These are phyloP conservation scores for Pampus argenteus DNA, from an alignment of 2,797 vertebrate species.

Conservation along the genomic window DNA sequence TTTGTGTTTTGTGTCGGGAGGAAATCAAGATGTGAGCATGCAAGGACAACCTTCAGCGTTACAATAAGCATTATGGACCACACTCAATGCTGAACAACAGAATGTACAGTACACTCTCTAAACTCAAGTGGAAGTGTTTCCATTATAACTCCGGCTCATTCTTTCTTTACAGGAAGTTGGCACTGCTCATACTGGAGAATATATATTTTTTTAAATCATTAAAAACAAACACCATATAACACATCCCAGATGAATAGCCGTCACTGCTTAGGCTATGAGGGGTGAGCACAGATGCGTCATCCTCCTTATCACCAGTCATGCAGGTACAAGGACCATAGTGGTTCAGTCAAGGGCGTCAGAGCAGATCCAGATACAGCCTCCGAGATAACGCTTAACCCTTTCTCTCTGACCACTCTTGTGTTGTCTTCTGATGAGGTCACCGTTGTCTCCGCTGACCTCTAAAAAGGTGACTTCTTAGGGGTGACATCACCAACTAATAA, in stretches of 20 bases:
- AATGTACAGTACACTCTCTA: not conserved
- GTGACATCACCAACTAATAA: slow-evolving; percentile 60
- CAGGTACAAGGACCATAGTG: slow-evolving; percentile 70
- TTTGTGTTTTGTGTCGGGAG: not conserved
- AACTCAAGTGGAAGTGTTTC: not conserved
- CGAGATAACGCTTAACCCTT: slow-evolving; percentile 74
- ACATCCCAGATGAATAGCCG: slow-evolving; percentile 55
- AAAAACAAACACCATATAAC: not conserved
- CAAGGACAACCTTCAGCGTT: not conserved
- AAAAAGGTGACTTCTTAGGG: slow-evolving; percentile 40
- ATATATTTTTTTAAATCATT: too few relatives aligned
- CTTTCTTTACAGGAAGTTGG: not conserved
- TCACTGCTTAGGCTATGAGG: slow-evolving; percentile 46
- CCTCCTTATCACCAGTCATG: slow-evolving; percentile 74
- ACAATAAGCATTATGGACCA: not conserved
- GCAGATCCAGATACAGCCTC: slow-evolving; percentile 73
- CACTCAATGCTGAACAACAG: not conserved
- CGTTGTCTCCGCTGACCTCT: slow-evolving; percentile 48
- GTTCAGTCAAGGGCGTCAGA: slow-evolving; percentile 74
- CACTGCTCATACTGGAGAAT: not conserved
- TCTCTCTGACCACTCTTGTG: slow-evolving; percentile 35
- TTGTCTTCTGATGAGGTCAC: slow-evolving; percentile 68
- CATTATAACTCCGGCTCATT: not conserved
- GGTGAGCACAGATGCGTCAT: slow-evolving; percentile 68
- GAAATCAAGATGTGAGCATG: not conserved